Evolutionary conservation across 1,140 invertebrate species (phyloP).

Genomic region (Zaprionus vittiger): DNA sequence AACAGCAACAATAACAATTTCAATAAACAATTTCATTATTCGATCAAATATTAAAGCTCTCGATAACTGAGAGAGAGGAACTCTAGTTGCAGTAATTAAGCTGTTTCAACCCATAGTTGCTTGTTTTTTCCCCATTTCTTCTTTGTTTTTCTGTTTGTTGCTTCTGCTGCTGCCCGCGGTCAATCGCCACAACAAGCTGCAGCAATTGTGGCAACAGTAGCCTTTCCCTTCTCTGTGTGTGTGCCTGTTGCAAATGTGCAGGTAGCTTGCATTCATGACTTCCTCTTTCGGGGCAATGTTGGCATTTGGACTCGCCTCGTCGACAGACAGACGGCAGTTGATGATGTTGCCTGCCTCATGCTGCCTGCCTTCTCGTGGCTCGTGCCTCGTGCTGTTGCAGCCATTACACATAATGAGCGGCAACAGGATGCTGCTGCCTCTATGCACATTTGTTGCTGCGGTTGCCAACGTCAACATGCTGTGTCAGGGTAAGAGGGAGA

Average conservation of each 20-base stretch:
- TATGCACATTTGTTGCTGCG: constrained; percentile 77
- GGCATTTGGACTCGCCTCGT: constrained; percentile 47
- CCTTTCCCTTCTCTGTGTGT: constrained; percentile 45
- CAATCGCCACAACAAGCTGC: constrained; percentile 22
- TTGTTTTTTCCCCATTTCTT: constrained; percentile 20
- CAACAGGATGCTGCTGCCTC: constrained; percentile 51
- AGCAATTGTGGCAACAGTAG: constrained; percentile 43
- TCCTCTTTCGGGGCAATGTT: constrained; percentile 65
- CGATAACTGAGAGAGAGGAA: not conserved
- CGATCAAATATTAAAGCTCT: not conserved
- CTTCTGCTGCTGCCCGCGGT: constrained; percentile 43
- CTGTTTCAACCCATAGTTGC: not conserved
- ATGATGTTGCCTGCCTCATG: constrained; percentile 51
- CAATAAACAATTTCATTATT: not conserved
- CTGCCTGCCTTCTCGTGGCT: not conserved
- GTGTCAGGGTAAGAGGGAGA: not conserved
- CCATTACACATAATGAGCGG: constrained; percentile 79
- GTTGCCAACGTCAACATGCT: constrained; percentile 66
- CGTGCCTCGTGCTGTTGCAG: constrained; percentile 38
- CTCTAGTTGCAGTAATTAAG: constrained; percentile 11
- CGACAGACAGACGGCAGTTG: constrained; percentile 33
- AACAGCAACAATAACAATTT: not conserved
- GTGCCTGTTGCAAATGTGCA: constrained; percentile 51
- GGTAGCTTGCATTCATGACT: constrained; percentile 77
- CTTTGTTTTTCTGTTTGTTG: constrained; percentile 29